Conservation (phyloP, 1,140 invertebrate genomes). For the Eueides isabella region DNA sequence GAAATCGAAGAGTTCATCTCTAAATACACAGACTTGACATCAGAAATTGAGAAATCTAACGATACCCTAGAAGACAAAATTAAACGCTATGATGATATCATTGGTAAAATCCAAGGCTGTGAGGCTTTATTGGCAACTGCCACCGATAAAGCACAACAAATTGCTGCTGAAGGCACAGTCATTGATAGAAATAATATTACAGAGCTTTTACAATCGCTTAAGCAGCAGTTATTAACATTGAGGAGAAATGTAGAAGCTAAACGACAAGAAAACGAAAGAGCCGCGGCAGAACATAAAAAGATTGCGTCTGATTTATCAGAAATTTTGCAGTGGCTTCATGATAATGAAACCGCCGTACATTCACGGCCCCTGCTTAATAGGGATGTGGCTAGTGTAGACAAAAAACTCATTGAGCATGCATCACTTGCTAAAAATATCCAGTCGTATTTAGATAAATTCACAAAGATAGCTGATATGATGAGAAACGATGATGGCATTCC, state of each 20-base stretch:
- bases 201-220: slow-evolving; percentile 92
- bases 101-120: slow-evolving; percentile 92
- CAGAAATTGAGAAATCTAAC: slow-evolving; percentile 91
- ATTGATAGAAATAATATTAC: slow-evolving; percentile 94
- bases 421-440: slow-evolving; percentile 87
- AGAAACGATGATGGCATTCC: slow-evolving; percentile 90
- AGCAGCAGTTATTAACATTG: slow-evolving; percentile 91
- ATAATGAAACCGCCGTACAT: slow-evolving; percentile 91
- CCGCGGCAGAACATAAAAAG: slow-evolving; percentile 93
- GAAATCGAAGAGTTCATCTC: slow-evolving; percentile 94
- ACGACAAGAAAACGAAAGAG: slow-evolving; percentile 92
- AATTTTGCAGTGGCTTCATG: slow-evolving; percentile 92
- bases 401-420: slow-evolving; percentile 91
- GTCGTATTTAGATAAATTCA: slow-evolving; percentile 87
- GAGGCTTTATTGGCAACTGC: slow-evolving; percentile 93
- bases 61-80: slow-evolving; percentile 93
- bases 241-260: slow-evolving; percentile 92
- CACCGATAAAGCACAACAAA: slow-evolving; percentile 95
- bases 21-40: slow-evolving; percentile 93
- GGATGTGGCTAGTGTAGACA: slow-evolving; percentile 90
- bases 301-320: slow-evolving; percentile 90
- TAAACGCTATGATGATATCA: slow-evolving; percentile 92
- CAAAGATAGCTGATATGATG: slow-evolving; percentile 86
- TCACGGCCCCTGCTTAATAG: slow-evolving; percentile 91
- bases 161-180: slow-evolving; percentile 92